Evolutionary conservation across 2,113 vertebrate genomes (phyloP), one percentile per base, ranked within the genome.

Genomic region (Glaucidium brasilianum): DNA sequence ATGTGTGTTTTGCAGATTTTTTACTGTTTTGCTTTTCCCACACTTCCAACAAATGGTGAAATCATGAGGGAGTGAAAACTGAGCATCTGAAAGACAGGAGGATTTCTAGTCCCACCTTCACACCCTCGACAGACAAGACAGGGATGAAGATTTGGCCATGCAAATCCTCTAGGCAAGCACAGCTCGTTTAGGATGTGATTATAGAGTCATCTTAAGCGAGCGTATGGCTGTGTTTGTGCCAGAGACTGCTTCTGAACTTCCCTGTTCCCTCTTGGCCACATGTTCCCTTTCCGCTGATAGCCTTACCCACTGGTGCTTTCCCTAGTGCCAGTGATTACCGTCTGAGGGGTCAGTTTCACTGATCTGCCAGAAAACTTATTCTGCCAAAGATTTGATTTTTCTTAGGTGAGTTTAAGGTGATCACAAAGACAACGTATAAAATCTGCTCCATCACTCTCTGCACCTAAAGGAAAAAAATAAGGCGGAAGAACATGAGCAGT

Each of bases 231-330:
- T 27, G 30, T 14, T 73, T 37, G 34, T 35, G 41, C 49, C 56
- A 37, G 56, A 34, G 41, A 1, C 41, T n/a, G 59, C 19, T 50
- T 19, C 35, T 29, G 37, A 69, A 34, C 20, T 62, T n/a, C 29
- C 10, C 39, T 2, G 9, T 67, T 66, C 37, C 23, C 9, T 66
- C 15, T 32, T n/a, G 66, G 37, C 50, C 9, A 12, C 0, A 0
- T 8, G 26, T 43, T 78, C 37, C 15, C 41, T 27, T n/a, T 72
- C 27, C 49, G 32, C 49, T 30, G 21, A 10, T 39, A 39, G 26
- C 25, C 27, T 29, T 16, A 30, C 35, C 14, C 20, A 32, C 5
- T 12, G 29, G 21, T 55, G 71, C 29, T 73, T 73, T n/a, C 15
- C 29, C 25, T 59, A 2, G 34, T 18, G 4, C 34, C 12, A 15